These are phyloP conservation scores for Muscina levida DNA, from an alignment of 2,888 invertebrate genomes.

Conservation along the genomic window DNA sequence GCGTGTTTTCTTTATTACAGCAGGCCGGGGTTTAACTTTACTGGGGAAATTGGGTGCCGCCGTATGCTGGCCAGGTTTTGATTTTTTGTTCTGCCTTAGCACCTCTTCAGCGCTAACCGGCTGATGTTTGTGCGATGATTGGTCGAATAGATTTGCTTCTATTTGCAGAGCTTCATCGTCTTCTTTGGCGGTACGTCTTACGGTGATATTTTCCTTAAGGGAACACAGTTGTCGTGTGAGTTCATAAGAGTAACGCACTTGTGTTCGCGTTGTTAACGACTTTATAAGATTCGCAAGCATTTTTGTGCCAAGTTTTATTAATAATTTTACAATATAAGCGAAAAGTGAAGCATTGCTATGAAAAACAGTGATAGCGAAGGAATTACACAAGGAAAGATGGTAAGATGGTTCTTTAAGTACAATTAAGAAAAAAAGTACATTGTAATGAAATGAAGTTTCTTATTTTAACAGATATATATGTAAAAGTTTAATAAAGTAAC, in stretches of 20 bases:
- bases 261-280: slow-evolving; percentile 15
- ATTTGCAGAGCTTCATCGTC: slow-evolving; percentile 73
- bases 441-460: too few relatives aligned
- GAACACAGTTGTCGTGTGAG: slow-evolving; percentile 1
- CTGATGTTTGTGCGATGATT: slow-evolving; percentile 70
- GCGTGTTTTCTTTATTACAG: slow-evolving; percentile 41
- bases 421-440: too few relatives aligned
- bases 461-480: too few relatives aligned
- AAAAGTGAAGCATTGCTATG: too few relatives aligned
- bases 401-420: too few relatives aligned
- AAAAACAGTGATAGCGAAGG: too few relatives aligned
- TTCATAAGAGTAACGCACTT: background rate
- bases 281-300: slow-evolving; percentile 52
- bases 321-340: background rate
- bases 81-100: slow-evolving; percentile 60
- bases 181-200: slow-evolving; percentile 67
- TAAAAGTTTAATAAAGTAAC: too few relatives aligned
- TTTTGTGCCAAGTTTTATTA: too few relatives aligned
- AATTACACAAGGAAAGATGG: too few relatives aligned
- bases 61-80: background rate
- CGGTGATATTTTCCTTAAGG: background rate
- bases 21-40: background rate
- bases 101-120: slow-evolving; percentile 69
- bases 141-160: slow-evolving; percentile 73
- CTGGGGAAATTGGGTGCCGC: background rate